Percentiles rank a stretch among this genome's conserved stretches.
Conservation (phyloP, 1,140 invertebrate genomes). For the Pseudomyrmex concolor region DNA sequence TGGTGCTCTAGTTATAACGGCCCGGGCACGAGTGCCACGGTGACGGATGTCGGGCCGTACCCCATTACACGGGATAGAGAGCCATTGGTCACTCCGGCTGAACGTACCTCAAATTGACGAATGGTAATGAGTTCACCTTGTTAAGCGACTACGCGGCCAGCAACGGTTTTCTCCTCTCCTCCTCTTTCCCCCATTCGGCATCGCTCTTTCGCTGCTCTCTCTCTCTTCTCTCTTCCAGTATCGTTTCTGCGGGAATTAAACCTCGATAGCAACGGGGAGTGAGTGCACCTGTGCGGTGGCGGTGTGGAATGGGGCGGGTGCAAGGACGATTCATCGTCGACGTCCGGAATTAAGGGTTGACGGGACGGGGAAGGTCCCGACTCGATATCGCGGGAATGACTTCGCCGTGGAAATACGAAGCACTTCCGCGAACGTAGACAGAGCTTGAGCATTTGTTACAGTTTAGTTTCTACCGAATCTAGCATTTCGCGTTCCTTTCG, state of each 20-base stretch:
- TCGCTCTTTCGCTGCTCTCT: neutral
- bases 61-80: slow-evolving; percentile 84
- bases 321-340: slow-evolving; percentile 70
- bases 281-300: slow-evolving; percentile 63
- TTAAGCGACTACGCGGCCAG: slow-evolving; percentile 81
- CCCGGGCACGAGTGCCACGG: slow-evolving; percentile 75
- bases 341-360: slow-evolving; percentile 65
- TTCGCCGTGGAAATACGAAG: slow-evolving; percentile 34
- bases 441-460: slow-evolving; percentile 44
- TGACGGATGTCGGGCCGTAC: slow-evolving; percentile 84
- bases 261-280: slow-evolving; percentile 60
- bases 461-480: slow-evolving; percentile 5
- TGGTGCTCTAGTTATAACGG: slow-evolving; percentile 79
- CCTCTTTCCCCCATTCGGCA: neutral
- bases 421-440: slow-evolving; percentile 23
- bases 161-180: slow-evolving; percentile 42
- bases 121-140: slow-evolving; percentile 85
- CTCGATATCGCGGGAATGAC: slow-evolving; percentile 53
- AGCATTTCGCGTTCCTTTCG: neutral
- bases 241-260: slow-evolving; percentile 69
- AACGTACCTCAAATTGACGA: slow-evolving; percentile 85
- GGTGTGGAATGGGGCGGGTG: slow-evolving; percentile 37
- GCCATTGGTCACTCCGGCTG: slow-evolving; percentile 84
- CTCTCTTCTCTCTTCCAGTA: slow-evolving; percentile 27
- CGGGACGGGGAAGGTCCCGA: neutral